A percentile compares a stretch with the other conserved stretches of the same genome.
These are phyloP conservation scores for Eulemur rufifrons DNA, from an alignment of 2,113 vertebrate species.

Conservation along the genomic window DNA sequence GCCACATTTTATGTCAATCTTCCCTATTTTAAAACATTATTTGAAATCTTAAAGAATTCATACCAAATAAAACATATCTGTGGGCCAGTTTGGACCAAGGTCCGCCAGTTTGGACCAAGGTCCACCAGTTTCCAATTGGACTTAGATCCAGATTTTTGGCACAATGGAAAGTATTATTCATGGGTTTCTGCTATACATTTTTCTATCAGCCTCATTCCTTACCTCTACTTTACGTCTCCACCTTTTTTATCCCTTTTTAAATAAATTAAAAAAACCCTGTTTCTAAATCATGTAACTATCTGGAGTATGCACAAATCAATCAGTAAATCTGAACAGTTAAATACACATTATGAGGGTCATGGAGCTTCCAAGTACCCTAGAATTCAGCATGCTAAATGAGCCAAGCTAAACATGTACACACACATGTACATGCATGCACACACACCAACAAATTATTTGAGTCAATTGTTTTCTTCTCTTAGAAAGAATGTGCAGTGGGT, in stretches of 20 bases:
- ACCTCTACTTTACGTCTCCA: not conserved
- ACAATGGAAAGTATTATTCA: not conserved
- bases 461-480: not conserved
- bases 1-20: not conserved
- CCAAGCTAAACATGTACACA: not conserved
- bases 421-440: not conserved
- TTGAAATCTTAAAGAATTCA: slow-evolving; percentile 11
- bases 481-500: not conserved
- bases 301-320: not conserved
- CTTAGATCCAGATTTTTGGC: not conserved
- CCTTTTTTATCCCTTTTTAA: not conserved
- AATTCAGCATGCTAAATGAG: not conserved
- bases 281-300: not conserved
- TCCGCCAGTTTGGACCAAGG: not conserved
- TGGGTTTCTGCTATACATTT: not conserved
- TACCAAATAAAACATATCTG: not conserved
- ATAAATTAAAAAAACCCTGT: not conserved
- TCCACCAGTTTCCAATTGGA: not conserved
- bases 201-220: not conserved
- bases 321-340: not conserved
- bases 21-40: not conserved
- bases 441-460: not conserved
- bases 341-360: not conserved
- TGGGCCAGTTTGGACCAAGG: not conserved
- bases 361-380: not conserved